These are phyloP conservation scores for Peromyscus californicus DNA, from an alignment of 2,113 vertebrate species.

Conservation along the genomic window DNA sequence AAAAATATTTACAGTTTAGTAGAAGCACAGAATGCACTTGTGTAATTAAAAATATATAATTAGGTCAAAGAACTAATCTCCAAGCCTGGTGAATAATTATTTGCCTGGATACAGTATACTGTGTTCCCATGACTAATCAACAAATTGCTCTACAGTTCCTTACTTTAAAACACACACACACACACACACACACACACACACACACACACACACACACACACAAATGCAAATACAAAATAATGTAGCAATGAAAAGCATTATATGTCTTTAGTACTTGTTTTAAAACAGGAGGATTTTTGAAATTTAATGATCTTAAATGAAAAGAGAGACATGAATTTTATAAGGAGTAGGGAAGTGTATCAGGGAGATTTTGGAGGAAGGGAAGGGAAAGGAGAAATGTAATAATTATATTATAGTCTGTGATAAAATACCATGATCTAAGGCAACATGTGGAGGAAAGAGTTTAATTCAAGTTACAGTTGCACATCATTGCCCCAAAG, in stretches of 20 bases:
- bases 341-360: accelerated
- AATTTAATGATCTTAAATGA: background rate
- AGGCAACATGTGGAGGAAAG: background rate
- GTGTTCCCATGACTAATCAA: background rate
- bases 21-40: background rate
- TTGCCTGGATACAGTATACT: background rate
- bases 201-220: background rate
- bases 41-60: conserved; percentile 38
- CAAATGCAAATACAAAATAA: background rate
- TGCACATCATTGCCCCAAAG: background rate
- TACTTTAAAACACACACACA: background rate
- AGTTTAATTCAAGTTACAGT: background rate
- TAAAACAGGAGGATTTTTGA: background rate
- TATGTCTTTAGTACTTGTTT: background rate
- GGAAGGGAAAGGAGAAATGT: background rate
- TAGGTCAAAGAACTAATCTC: background rate
- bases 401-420: background rate
- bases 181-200: background rate
- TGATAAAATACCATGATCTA: background rate
- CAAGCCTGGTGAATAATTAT: background rate
- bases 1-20: background rate
- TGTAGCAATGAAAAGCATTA: background rate
- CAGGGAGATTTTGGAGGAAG: too few relatives aligned
- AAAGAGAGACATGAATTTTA: background rate
- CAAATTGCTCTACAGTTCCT: background rate